Evolutionary conservation across 2,888 invertebrate species (phyloP).

Genomic region (Subacronicta megacephala): DNA sequence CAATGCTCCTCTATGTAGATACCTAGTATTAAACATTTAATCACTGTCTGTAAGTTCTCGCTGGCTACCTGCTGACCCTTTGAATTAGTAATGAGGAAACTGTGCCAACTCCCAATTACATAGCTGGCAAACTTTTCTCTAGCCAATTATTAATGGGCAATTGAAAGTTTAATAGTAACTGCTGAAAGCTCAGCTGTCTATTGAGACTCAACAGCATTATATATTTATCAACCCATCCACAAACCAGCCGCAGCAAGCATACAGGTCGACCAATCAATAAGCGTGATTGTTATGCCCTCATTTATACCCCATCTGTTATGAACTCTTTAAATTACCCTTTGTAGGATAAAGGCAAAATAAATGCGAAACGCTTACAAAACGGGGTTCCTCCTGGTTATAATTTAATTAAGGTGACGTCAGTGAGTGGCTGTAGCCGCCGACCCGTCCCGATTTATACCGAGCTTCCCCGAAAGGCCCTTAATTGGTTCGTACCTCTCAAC

Average conservation of each 20-base stretch:
- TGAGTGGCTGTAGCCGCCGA: constrained; percentile 22
- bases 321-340: background rate
- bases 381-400: constrained; percentile 58
- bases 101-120: constrained; percentile 26
- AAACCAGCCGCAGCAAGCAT: background rate
- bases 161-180: constrained; percentile 19
- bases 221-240: background rate
- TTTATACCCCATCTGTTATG: background rate
- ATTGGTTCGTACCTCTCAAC: constrained; percentile 45
- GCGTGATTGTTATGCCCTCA: background rate
- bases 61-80: constrained; percentile 11
- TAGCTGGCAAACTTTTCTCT: constrained; percentile 25
- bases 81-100: constrained; percentile 33
- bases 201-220: background rate
- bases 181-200: constrained; percentile 1
- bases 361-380: constrained; percentile 56
- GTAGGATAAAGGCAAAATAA: constrained; percentile 43
- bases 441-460: constrained; percentile 47
- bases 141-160: constrained; percentile 38
- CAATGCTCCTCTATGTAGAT: background rate
- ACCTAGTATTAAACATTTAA: background rate
- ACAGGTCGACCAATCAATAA: background rate
- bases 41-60: background rate
- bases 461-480: constrained; percentile 53
- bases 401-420: constrained; percentile 57